Base-by-base conservation (phyloP, 2,113 vertebrate species). In the Calidris pugnax region DNA sequence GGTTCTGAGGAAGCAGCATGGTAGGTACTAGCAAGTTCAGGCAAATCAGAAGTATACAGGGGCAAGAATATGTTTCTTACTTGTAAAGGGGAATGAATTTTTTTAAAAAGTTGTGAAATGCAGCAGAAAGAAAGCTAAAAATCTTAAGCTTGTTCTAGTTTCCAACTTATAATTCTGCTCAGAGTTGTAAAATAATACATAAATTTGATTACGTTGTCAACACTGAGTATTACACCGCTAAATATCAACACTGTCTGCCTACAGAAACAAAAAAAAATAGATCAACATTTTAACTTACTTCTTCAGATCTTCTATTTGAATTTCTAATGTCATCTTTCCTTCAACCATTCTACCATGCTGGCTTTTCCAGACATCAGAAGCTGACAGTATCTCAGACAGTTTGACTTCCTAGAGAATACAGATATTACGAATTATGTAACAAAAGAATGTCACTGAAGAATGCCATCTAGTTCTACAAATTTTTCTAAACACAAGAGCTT, bases 351-450 rank as follows among this genome's bases (percentile, higher is more conserved):
- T 97, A 96, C 98, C 97, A 28, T 98, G 98, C 90, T 97, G 96
- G 5, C 33, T 97, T 96, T 97, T 98, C 98, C 98, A 99, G 88
- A 87, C 89, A 71, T 98, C 97, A 17, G 96, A 97, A 88, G 98
- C 98, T 86, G 96, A 97, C 80, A 95, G 75, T 56, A 97, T 97
- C 79, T 98, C 97, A 87, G 94, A 94, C 85, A 99, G 96, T 95
- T 97, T 95, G 89, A 95, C 95, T 89, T 99, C 98, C 99, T 99
- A 95, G 73, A 96, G 80, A 95, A 96, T 19, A 83, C 27, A 97
- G 66, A 87, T 95, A 94, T 93, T 85, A 95, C 12, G 85, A 75
- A 96, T 81, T 51, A 77, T 41, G 23, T 86, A 96, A 96, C 41
- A 85, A 56, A 91, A 72, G 76, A 95, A 78, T 56, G 9, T 12